Percentiles rank a stretch among this genome's conserved stretches.
These are phyloP conservation scores for Lumbricus terrestris DNA, from an alignment of 2,888 invertebrate genomes.

Conservation along the genomic window DNA sequence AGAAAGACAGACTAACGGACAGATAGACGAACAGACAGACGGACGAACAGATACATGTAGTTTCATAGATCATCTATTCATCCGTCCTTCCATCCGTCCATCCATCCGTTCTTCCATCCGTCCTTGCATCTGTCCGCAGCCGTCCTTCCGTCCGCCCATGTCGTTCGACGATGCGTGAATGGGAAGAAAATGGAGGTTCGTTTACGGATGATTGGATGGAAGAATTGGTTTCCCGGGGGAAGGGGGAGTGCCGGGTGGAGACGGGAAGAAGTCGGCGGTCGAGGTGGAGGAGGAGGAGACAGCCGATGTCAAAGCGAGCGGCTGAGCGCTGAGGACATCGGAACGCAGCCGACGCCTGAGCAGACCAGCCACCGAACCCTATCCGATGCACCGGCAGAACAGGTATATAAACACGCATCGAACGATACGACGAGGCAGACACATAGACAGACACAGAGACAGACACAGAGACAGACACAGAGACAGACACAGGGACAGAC, in stretches of 20 bases:
- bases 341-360: neutral
- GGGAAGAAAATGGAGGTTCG: neutral
- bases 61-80: neutral
- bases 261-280: neutral
- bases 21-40: neutral
- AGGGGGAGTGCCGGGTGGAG: too few relatives aligned
- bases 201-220: constrained; percentile 3
- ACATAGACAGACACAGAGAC: neutral
- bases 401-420: neutral
- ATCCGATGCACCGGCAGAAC: neutral
- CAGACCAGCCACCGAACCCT: neutral
- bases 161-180: neutral
- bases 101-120: neutral
- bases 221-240: constrained; percentile 3
- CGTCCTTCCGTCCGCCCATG: neutral
- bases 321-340: neutral
- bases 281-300: too few relatives aligned
- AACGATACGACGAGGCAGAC: neutral
- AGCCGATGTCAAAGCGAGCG: neutral
- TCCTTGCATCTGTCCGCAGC: neutral
- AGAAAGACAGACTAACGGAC: too few relatives aligned
- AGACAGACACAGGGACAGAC: neutral
- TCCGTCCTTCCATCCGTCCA: neutral
- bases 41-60: neutral
- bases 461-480: neutral